Conservation (phyloP, 2,797 vertebrate species). For the Atherinosoma microstoma region DNA sequence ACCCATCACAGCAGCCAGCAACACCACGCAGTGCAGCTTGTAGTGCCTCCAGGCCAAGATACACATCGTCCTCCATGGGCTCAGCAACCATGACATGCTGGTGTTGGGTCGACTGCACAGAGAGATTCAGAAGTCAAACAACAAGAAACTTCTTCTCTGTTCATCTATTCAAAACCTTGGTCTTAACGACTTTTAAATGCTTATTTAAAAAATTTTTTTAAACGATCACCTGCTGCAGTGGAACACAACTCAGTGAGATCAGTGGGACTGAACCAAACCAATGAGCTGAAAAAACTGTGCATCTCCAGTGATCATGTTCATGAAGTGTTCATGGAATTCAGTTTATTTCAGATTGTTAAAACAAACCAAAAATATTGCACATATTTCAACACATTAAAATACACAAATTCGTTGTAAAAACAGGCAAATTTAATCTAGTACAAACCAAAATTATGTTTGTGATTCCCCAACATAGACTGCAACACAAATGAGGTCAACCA, state of each 20-base stretch:
- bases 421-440: constrained; percentile 81
- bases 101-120: constrained; percentile 71
- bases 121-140: constrained; percentile 31
- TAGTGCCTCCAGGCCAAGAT: constrained; percentile 78
- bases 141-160: not conserved
- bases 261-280: not conserved
- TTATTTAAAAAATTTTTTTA: not conserved
- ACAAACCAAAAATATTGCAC: constrained; percentile 79
- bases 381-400: constrained; percentile 77
- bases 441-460: constrained; percentile 69
- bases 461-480: constrained; percentile 67
- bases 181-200: not conserved
- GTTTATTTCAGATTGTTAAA: constrained; percentile 78
- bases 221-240: not conserved
- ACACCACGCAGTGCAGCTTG: constrained; percentile 61
- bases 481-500: constrained; percentile 72
- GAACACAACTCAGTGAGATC: not conserved
- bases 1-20: constrained; percentile 51
- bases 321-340: constrained; percentile 33
- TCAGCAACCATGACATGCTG: constrained; percentile 80
- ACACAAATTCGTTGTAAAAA: constrained; percentile 78
- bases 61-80: constrained; percentile 61
- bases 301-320: not conserved
- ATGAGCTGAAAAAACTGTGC: not conserved
- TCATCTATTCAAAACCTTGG: too few relatives aligned